Evolutionary conservation across 2,113 vertebrate genomes (phyloP), one percentile per base, ranked within the genome.

Genomic region (Alethe diademata): DNA sequence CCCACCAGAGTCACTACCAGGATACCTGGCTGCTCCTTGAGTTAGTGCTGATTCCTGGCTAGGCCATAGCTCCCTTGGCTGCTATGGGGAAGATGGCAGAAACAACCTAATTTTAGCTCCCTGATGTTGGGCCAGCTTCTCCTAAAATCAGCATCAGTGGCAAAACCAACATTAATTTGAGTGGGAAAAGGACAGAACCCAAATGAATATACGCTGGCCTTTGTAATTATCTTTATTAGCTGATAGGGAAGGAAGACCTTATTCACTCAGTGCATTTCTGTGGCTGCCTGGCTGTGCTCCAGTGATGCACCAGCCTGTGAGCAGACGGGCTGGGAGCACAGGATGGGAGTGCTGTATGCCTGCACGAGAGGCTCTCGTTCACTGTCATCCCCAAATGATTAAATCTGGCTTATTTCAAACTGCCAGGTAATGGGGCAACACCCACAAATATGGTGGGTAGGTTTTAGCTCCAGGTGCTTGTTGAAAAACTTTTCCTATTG

Each of bases 211-310:
- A 60, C 0, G 2, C 69, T 95, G 65, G 88, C 90, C 88, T 93
- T 64, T 93, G 88, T 92, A 83, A 96, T 96, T 95, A 92, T 86
- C 79, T 88, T 92, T 94, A 94, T 96, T 95, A 95, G 67, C 57
- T 95, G 88, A 83, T 88, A 73, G 85, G 78, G 85, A 86, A 94
- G 86, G 93, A 95, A 93, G 85, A 86, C 64, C 75, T 93, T 74
- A 66, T 54, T 94, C 86, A 47, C 64, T 92, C 60, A 43, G 5
- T 67, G 83, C 79, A 84, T 95, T 94, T 93, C 86, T 74, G 5
- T 62, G 91, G 86, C 86, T 93, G 67, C 72, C 85, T 94, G 96
- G 91, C 92, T 78, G 47, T 14, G 64, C 60, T 95, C 95, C 95
- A 95, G 92, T 5, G 86, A 56, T 43, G 81, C 64, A 86, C 50